Base-by-base conservation (phyloP, 2,888 invertebrate genomes). In the Nipponacmea schrenckii region DNA sequence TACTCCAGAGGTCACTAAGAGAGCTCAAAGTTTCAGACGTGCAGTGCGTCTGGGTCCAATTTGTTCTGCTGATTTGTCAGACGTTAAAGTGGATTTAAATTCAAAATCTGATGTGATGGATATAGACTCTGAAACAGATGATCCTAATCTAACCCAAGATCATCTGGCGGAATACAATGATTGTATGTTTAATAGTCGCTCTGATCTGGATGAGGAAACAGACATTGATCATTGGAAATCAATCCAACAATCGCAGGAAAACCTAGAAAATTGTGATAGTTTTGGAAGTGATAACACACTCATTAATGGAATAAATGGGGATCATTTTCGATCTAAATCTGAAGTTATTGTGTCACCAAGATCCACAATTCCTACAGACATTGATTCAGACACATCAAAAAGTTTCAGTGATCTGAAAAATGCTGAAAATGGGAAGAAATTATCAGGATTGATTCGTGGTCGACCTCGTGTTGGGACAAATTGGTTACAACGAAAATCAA, bases 11-110 rank as follows among this genome's bases (percentile, higher is more conserved):
- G 56, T 56, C 20, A 56, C 76, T 17, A 74, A 78, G 45, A 76
- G 86, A 44, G 79, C 83, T 24, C 72, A 75, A 62, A 85, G 85
- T 73, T 86, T 85, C 74, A 78, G 83, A 17, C 73, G 79, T 24
- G 86, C 85, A 7, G 81, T 82, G 17, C 72, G 77, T 44, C 50
- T 81, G 50, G 76, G 83, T 56, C 84, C 83, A 14, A 74, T 85
- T 27, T 72, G 76, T 26, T 82, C 84, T 27, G 77, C 77, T 67
- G 77, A 78, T 46, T 24, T 74, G 17, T 77, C 71, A 66, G 68
- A 74, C 20, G 39, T 31, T 12, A 24, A 26, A 20, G 27, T 65
- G 12, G 24, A 67, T 31, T 12, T 14, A 1, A 24, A 56, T 24
- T 20, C 20, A 10, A 56, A 56, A 24, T 10, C 69, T 27, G 62